phyloP scores from a whole-genome alignment of 2,888 invertebrate genomes.

The Xanthorhoe spadicearia region DNA sequence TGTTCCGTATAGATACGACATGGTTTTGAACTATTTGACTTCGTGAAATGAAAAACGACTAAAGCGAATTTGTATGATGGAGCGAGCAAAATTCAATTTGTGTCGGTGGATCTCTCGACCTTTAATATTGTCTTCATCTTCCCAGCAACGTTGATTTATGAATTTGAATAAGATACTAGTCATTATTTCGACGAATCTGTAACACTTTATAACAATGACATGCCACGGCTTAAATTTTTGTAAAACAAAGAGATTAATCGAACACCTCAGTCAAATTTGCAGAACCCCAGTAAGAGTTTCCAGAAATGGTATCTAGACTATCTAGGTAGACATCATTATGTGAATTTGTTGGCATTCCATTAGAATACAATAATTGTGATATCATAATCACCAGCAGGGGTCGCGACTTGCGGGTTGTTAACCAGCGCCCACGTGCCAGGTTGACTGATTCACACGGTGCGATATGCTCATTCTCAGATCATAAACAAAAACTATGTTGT shows the following conservation, averaged over 20 bases:
- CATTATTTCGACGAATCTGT: background rate
- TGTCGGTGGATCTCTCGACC: constrained; percentile 43
- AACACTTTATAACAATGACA: constrained; percentile 8
- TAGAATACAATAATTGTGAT: background rate
- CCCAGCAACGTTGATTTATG: constrained; percentile 16
- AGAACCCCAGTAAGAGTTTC: background rate
- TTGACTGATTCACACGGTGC: constrained; percentile 58
- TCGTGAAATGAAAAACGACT: constrained; percentile 43
- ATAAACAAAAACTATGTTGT: constrained; percentile 53
- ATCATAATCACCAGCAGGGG: constrained; percentile 9
- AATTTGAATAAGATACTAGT: constrained; percentile 18
- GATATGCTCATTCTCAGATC: constrained; percentile 51
- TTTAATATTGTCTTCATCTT: constrained; percentile 18
- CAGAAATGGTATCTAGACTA: background rate
- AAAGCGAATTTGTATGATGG: constrained; percentile 48
- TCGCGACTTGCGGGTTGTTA: constrained; percentile 46
- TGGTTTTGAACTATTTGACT: constrained; percentile 30
- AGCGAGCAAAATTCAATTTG: constrained; percentile 54
- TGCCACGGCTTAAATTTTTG: constrained; percentile 23
- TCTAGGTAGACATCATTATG: background rate
- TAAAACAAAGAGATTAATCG: background rate
- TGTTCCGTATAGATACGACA: constrained; percentile 24
- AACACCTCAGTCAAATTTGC: no score
- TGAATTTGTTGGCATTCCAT: constrained; percentile 3
- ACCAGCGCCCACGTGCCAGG: constrained; percentile 51